A percentile compares a stretch with the other conserved stretches of the same genome.
Evolutionary conservation across 2,113 vertebrate genomes (phyloP).

Genomic region (Nothoprocta pentlandii): DNA sequence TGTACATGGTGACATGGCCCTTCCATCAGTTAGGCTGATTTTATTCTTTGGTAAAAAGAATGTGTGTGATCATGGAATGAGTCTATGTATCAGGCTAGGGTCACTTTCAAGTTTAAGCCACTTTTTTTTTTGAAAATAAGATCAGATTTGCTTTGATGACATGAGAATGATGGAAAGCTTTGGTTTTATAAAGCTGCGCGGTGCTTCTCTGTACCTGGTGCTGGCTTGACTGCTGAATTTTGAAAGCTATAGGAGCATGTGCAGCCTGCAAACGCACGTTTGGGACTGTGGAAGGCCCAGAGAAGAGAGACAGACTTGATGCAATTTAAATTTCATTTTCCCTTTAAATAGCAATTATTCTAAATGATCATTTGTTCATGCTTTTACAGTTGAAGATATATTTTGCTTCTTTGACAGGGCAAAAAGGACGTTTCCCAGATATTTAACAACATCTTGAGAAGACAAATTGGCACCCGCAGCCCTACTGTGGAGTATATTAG

Average conservation of each 20-base stretch:
- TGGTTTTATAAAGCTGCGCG: not conserved
- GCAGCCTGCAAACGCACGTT: accelerated
- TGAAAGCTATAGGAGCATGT: not conserved
- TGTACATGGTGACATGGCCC: accelerated
- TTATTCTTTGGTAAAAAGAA: not conserved
- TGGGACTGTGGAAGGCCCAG: not conserved
- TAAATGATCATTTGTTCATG: not conserved
- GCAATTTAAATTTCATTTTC: not conserved
- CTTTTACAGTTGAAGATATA: not conserved
- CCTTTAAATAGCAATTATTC: not conserved
- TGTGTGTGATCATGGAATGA: not conserved
- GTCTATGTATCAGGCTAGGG: not conserved
- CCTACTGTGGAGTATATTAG: slow-evolving; percentile 96
- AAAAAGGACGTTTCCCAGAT: slow-evolving; percentile 98
- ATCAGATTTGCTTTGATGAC: not conserved
- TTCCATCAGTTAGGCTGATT: not conserved
- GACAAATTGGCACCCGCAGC: slow-evolving; percentile 93
- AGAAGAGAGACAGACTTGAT: not conserved
- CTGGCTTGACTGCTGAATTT: not conserved
- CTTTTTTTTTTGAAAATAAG: not conserved
- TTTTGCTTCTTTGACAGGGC: slow-evolving; percentile 82
- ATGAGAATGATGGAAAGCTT: not conserved
- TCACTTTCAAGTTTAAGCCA: not conserved
- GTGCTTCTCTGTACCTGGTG: not conserved
- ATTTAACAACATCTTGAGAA: slow-evolving; percentile 97